Conservation (phyloP, 2,113 vertebrate genomes). For the Phycodurus eques region DNA sequence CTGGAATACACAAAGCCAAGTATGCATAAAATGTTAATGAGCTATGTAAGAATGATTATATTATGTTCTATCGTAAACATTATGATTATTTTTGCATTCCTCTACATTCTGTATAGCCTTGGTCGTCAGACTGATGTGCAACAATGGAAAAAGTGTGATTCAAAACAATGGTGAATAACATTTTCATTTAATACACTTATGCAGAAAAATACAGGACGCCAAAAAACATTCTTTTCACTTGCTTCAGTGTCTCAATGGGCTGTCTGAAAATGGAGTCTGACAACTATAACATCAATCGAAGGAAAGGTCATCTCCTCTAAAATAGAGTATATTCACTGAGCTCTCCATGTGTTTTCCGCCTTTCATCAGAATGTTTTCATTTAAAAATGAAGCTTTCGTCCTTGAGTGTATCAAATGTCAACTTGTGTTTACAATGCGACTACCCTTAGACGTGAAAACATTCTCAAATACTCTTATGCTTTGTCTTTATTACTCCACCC, state of each 20-base stretch:
- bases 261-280: background rate
- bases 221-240: background rate
- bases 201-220: background rate
- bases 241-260: background rate
- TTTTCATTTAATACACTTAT: background rate
- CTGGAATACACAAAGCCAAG: no score
- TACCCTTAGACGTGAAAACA: slow-evolving; percentile 17
- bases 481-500: no score
- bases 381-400: slow-evolving; percentile 23
- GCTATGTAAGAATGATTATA: no score
- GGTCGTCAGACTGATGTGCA: background rate
- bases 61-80: background rate
- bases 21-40: no score
- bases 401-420: slow-evolving; percentile 23
- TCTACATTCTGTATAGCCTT: background rate
- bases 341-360: background rate
- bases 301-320: slow-evolving; percentile 32
- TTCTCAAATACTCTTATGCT: slow-evolving; percentile 15
- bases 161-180: slow-evolving; percentile 2
- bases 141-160: background rate
- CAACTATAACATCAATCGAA: background rate
- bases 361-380: slow-evolving; percentile 33
- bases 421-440: background rate
- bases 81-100: background rate
- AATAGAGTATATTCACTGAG: slow-evolving; percentile 14